Base-by-base conservation (phyloP, 92 coral and sea anemone genomes). In the Epizoanthus ramosus region DNA sequence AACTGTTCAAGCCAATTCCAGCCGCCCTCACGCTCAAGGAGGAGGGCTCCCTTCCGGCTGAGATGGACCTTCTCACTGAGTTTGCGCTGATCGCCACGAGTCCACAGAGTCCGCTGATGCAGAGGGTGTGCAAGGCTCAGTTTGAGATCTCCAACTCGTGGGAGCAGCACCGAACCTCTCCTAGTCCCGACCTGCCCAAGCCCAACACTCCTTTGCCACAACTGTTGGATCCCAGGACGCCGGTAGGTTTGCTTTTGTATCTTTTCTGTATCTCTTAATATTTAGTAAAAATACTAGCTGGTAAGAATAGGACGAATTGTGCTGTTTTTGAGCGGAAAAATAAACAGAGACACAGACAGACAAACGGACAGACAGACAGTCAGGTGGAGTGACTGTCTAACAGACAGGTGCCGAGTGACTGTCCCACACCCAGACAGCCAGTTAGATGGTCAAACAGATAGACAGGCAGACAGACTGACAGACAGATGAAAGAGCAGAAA, bases 41-140 rank as follows among this genome's bases (percentile, higher is more conserved):
- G 45, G 74, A 76, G 57, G 54, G 25, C 72, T 75, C 79, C 17
- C 65, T 70, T 63, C 76, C 87, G n/a, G 97, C 84, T 64, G 84
- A 88, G 19, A 87, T 90, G 43, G 93, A 86, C 71, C 85, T 94
- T 28, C 76, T 97, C 16, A 89, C 90, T 8, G 99, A 97, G 92
- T 97, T 97, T 66, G 99, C 99, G 3, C 81, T 87, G 57, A 88
- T 94, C 47, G 99, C 99, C 23, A 97, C 99, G 5, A 91, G 99
- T 22, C 99, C 98, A 0, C 93, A 97, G 73, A 94, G 98, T 73
- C 99, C 99, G 28, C 71, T 97, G 84, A 93, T 97, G 60, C 94
- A 86, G 67, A 88, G 88, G 76, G 88, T 88, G 65, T 80, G 80
- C 65, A 98, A 89, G 17, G 86, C 72, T 22, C 69, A 57, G 63